These are phyloP conservation scores for Manis javanica DNA, from an alignment of 2,797 vertebrate genomes.

Conservation along the genomic window DNA sequence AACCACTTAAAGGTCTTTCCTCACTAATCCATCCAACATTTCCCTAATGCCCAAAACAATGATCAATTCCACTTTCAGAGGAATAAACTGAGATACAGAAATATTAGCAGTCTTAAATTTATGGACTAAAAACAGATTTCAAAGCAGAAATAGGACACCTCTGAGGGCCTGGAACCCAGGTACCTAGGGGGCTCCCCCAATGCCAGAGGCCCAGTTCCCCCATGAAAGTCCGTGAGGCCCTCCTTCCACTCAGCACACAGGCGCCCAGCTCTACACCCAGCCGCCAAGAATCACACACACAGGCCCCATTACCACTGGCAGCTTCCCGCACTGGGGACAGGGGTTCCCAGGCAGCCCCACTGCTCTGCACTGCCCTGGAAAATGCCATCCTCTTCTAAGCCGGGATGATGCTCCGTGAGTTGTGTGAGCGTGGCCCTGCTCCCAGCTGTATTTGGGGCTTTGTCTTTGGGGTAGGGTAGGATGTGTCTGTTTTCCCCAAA, in stretches of 20 bases:
- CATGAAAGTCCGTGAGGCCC: not conserved
- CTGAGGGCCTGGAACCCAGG: not conserved
- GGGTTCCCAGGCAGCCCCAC: not conserved
- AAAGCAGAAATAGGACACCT: not conserved
- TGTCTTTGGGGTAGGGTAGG: not conserved
- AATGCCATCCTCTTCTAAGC: not conserved
- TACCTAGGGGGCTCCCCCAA: not conserved
- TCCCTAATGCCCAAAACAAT: not conserved
- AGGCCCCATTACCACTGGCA: not conserved
- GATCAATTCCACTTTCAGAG: not conserved
- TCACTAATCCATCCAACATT: not conserved
- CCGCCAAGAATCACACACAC: not conserved
- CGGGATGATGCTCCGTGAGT: not conserved
- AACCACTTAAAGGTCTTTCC: not conserved
- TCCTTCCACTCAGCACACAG: not conserved
- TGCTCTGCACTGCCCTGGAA: not conserved
- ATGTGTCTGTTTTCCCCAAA: not conserved
- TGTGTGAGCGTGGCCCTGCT: not conserved
- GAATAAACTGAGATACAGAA: not conserved
- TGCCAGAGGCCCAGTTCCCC: not conserved
- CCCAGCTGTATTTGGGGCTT: not conserved
- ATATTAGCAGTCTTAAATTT: not conserved
- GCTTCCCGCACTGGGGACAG: not conserved
- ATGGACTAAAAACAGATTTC: not conserved
- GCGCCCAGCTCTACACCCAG: not conserved